Conservation (phyloP, 2,113 vertebrate species). For the Pedetes capensis region DNA sequence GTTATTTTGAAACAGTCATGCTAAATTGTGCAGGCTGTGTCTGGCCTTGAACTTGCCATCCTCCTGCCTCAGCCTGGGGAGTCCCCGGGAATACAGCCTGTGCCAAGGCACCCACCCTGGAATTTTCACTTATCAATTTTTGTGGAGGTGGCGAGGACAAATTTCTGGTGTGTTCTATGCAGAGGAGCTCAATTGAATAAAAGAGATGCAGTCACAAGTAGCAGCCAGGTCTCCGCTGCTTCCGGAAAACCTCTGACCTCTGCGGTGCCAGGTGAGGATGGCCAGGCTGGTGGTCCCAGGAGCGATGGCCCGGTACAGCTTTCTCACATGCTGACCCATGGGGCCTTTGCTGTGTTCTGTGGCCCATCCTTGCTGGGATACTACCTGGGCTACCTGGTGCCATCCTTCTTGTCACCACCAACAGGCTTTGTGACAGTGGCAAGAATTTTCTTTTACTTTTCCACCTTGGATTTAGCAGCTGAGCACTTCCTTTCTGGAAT, state of each 20-base stretch:
- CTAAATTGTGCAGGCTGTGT: too few relatives aligned
- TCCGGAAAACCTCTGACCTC: not conserved
- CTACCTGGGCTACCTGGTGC: not conserved
- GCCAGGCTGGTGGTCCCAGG: not conserved
- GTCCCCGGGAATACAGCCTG: too few relatives aligned
- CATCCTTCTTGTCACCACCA: not conserved
- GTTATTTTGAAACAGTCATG: too few relatives aligned
- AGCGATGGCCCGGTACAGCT: not conserved
- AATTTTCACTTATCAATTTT: not conserved
- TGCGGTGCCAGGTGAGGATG: accelerated
- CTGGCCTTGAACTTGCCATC: too few relatives aligned
- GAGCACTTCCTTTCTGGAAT: not conserved
- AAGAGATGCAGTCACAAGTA: not conserved
- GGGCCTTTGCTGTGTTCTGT: not conserved
- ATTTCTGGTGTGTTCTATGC: not conserved
- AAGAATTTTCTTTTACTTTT: not conserved
- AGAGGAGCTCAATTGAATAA: not conserved
- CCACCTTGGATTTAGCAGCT: not conserved
- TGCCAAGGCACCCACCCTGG: too few relatives aligned
- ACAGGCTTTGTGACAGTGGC: not conserved
- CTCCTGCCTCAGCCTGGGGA: too few relatives aligned
- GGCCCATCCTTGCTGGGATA: not conserved
- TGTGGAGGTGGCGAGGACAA: not conserved
- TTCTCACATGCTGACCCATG: not conserved
- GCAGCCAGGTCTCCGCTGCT: not conserved